These are phyloP conservation scores for Okamejei kenojei DNA, from an alignment of 2,797 vertebrate species.

Conservation along the genomic window DNA sequence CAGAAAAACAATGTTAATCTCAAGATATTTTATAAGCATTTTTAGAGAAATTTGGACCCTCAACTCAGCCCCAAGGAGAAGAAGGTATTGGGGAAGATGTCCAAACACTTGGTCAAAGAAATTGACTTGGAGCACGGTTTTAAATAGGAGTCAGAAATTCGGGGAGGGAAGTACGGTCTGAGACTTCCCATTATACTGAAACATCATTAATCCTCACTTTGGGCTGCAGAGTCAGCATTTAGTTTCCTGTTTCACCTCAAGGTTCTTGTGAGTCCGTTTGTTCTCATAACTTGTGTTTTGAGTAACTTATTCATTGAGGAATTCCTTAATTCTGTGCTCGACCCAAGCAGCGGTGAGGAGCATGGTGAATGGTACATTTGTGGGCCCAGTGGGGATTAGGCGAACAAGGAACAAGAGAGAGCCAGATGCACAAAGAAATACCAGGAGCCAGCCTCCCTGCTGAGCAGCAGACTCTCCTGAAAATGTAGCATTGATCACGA, in stretches of 20 bases:
- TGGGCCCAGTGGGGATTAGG: not conserved
- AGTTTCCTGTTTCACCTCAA: not conserved
- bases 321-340: not conserved
- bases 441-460: not conserved
- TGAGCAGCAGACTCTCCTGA: not conserved
- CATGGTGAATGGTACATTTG: not conserved
- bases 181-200: not conserved
- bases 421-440: not conserved
- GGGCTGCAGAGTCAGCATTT: not conserved
- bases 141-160: not conserved
- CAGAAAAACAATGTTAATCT: not conserved
- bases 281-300: not conserved
- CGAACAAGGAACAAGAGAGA: not conserved
- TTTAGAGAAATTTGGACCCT: not conserved
- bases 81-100: not conserved
- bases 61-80: too few species aligned
- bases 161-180: not conserved
- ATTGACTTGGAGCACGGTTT: not conserved
- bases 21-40: not conserved
- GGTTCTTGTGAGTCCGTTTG: not conserved
- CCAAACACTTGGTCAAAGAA: not conserved
- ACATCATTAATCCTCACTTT: too few species aligned
- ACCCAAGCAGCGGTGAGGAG: not conserved
- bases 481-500: not conserved
- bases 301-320: not conserved